Evolutionary conservation across 2,113 vertebrate species (phyloP).

Genomic region (Cyanoderma ruficeps): DNA sequence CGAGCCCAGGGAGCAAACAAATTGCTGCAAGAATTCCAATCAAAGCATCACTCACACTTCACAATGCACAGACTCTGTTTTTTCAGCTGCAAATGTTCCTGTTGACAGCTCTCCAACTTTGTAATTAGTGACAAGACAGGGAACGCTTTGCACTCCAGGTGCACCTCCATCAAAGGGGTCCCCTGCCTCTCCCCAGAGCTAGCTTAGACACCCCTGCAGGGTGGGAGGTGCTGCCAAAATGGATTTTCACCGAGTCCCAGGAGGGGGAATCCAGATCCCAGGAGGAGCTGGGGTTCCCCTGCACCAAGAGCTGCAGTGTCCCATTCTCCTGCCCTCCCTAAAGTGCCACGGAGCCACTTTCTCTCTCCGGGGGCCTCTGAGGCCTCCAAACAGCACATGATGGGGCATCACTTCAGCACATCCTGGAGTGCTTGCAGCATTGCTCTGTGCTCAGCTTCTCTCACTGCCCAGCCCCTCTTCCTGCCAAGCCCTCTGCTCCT

Average conservation of each 20-base stretch:
- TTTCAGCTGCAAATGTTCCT: neutral
- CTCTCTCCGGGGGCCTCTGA: neutral
- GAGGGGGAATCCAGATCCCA: neutral
- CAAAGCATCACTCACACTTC: neutral
- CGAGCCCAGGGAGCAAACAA: neutral
- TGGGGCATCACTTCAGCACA: neutral
- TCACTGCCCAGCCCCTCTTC: neutral
- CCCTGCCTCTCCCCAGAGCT: neutral
- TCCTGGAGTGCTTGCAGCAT: neutral
- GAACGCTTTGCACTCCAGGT: neutral
- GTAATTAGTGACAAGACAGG: neutral
- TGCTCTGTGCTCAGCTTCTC: neutral
- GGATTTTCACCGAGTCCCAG: neutral
- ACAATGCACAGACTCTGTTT: neutral
- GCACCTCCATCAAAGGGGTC: neutral
- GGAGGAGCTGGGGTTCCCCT: accelerated
- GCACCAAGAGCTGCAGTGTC: accelerated
- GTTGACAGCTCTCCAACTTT: neutral
- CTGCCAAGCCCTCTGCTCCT: neutral
- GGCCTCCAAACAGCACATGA: neutral
- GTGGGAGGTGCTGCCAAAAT: accelerated
- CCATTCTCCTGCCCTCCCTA: accelerated
- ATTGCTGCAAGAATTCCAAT: neutral
- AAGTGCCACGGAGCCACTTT: neutral
- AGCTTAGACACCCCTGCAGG: neutral